Evolutionary conservation across 2,797 vertebrate species (phyloP).

Genomic region (Cercopithecus petaurista): DNA sequence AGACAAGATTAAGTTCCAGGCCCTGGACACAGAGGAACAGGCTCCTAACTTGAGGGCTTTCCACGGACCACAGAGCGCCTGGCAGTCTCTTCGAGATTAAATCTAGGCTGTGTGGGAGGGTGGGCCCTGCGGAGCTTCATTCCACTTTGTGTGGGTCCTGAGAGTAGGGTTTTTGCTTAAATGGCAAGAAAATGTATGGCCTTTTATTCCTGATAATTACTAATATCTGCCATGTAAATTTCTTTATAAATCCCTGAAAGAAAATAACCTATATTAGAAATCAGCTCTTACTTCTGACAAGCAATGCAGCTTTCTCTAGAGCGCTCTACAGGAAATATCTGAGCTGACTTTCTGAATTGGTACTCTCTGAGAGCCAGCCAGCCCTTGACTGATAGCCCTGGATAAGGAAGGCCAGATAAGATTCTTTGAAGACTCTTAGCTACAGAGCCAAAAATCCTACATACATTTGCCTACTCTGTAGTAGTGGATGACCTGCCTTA

Average conservation of each 20-base stretch:
- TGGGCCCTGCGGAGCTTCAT: background rate
- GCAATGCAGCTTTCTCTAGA: background rate
- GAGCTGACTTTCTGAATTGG: background rate
- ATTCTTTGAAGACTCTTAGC: constrained; percentile 35
- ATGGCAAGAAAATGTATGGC: background rate
- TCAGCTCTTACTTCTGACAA: background rate
- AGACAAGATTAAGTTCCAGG: background rate
- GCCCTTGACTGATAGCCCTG: background rate
- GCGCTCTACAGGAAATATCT: background rate
- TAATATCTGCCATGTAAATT: background rate
- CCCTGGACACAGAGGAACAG: background rate
- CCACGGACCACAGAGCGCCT: background rate
- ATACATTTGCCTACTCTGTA: background rate
- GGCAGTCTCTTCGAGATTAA: background rate
- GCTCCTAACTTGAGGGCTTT: background rate
- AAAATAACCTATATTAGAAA: background rate
- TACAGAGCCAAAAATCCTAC: background rate
- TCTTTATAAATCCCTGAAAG: background rate
- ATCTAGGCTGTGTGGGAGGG: constrained; percentile 3
- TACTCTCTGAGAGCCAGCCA: background rate
- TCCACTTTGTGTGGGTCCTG: background rate
- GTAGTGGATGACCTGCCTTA: background rate
- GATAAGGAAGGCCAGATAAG: constrained; percentile 54
- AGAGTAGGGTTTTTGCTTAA: background rate
- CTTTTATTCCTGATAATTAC: constrained; percentile 4